A percentile compares a stretch with the other conserved stretches of the same genome.
Conservation (phyloP, 2,797 vertebrate genomes). For the Pseudomugil tenellus region DNA sequence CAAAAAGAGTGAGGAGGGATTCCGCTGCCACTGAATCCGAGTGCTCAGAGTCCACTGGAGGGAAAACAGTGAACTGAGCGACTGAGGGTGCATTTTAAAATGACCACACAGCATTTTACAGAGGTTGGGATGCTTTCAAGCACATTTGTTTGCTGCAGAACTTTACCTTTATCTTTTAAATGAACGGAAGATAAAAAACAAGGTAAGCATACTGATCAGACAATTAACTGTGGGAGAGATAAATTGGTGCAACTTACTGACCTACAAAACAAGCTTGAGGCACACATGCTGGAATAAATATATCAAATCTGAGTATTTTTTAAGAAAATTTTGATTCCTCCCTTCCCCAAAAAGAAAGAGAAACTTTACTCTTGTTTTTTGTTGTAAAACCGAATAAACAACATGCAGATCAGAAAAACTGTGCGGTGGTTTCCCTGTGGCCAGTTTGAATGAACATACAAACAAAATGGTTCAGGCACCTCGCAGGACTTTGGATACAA, state of each 20-base stretch:
- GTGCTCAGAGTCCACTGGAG: constrained; percentile 38
- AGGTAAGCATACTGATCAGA: constrained; percentile 34
- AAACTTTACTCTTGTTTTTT: not conserved
- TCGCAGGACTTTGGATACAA: constrained; percentile 45
- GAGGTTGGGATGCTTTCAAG: constrained; percentile 54
- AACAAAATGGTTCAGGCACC: constrained; percentile 40
- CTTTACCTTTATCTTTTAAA: constrained; percentile 44
- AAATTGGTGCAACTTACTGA: not conserved
- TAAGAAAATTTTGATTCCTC: not conserved
- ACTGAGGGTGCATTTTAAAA: constrained; percentile 78
- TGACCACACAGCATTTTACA: constrained; percentile 74
- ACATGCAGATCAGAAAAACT: constrained; percentile 10
- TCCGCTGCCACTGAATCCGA: constrained; percentile 50
- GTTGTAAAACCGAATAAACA: not conserved
- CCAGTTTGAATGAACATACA: constrained; percentile 17
- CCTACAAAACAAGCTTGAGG: not conserved
- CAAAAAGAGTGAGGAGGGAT: constrained; percentile 51
- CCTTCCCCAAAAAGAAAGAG: not conserved
- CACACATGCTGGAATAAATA: not conserved
- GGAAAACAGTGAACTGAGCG: constrained; percentile 45
- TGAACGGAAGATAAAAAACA: constrained; percentile 45
- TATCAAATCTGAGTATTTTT: not conserved
- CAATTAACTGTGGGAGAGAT: not conserved
- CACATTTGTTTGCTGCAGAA: constrained; percentile 54
- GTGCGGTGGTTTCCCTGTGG: constrained; percentile 1